Evolutionary conservation across 64 coral and sea anemone genomes (phyloP).

Genomic region (Astreopora myriophthalma): DNA sequence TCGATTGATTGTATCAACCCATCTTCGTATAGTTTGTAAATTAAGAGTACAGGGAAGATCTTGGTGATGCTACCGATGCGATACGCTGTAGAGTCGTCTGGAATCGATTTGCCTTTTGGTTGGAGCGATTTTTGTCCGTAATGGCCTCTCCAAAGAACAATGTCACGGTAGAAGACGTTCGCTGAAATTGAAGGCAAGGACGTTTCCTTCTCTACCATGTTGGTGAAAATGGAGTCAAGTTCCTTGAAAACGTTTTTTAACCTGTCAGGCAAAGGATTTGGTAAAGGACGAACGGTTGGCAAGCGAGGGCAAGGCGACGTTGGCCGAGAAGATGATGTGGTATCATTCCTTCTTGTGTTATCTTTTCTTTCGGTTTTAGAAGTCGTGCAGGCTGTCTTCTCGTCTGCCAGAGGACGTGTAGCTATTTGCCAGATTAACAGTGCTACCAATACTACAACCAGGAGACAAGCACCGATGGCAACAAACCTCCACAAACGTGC

Average conservation of each 20-base stretch:
- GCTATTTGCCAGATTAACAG: conserved; percentile 18
- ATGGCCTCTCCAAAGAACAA: conserved; percentile 19
- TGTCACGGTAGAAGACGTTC: conserved; percentile 41
- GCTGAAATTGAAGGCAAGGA: conserved; percentile 38
- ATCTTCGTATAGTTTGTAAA: conserved; percentile 42
- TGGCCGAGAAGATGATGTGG: not conserved
- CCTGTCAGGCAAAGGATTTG: conserved; percentile 22
- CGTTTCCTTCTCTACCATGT: conserved; percentile 1
- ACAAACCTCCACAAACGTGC: not conserved
- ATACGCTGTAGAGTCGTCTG: conserved; percentile 45
- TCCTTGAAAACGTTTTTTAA: conserved; percentile 10
- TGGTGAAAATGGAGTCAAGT: not conserved
- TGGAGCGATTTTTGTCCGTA: conserved; percentile 20
- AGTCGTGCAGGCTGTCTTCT: not conserved
- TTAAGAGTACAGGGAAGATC: conserved; percentile 36
- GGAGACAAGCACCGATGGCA: not conserved
- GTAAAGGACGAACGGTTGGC: conserved; percentile 3
- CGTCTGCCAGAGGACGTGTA: not conserved
- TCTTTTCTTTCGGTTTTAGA: not conserved
- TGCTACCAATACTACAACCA: not conserved
- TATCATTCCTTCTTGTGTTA: not conserved
- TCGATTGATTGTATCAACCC: conserved; percentile 33
- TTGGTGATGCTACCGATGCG: conserved; percentile 62
- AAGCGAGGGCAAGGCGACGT: not conserved
- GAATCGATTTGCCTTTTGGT: not conserved